Evolutionary conservation across 1,140 invertebrate species (phyloP).

Genomic region (Melipona quadrifasciata): DNA sequence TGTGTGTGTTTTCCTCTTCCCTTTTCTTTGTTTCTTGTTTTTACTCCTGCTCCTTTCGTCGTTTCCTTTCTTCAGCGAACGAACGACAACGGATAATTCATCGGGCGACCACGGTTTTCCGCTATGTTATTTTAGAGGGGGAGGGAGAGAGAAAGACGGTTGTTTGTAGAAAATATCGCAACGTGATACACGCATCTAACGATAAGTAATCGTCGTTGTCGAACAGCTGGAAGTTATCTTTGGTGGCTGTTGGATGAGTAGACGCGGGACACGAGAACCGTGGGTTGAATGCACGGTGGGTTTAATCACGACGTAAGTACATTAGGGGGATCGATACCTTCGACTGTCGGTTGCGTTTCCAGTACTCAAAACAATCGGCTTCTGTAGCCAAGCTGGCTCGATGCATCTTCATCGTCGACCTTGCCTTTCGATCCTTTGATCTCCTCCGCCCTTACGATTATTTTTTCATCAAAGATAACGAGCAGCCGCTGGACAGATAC

Average conservation of each 20-base stretch:
- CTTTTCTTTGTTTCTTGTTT: too few species aligned
- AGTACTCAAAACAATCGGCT: not conserved
- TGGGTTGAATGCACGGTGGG: constrained; percentile 29
- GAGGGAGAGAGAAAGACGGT: constrained; percentile 13
- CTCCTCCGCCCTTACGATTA: not conserved
- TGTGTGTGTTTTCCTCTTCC: not conserved
- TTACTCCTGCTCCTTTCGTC: not conserved
- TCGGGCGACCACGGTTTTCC: not conserved
- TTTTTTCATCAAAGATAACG: too few species aligned
- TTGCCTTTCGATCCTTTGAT: not conserved
- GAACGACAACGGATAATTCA: not conserved
- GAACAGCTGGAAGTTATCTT: not conserved
- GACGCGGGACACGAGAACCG: constrained; percentile 23
- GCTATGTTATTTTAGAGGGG: constrained; percentile 19
- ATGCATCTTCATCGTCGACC: not conserved
- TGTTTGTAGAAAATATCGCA: constrained; percentile 34
- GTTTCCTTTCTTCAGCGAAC: not conserved
- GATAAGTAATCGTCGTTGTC: not conserved
- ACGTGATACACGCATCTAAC: not conserved
- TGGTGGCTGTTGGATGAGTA: not conserved
- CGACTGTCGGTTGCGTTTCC: not conserved
- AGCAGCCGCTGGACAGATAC: not conserved
- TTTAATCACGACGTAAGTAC: constrained; percentile 59
- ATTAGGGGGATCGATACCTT: constrained; percentile 56
- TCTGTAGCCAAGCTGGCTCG: not conserved